phyloP scores from a whole-genome alignment of 2,113 vertebrate genomes.

The Sylvicapra grimmia region DNA sequence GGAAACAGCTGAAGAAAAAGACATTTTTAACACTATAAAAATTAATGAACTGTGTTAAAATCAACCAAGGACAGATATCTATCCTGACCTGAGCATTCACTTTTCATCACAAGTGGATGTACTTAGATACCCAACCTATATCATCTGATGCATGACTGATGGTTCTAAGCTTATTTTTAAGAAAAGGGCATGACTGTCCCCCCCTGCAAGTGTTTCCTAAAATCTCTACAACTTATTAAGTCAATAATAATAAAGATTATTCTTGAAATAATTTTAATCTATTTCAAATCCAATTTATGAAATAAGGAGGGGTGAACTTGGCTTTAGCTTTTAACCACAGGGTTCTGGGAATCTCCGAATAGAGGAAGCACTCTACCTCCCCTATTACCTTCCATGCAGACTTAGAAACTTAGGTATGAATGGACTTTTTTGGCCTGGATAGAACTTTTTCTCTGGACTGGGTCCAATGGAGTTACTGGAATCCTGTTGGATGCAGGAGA shows the following conservation, averaged over 20 bases:
- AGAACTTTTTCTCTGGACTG: neutral
- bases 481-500: neutral
- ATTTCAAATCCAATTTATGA: slow-evolving; percentile 22
- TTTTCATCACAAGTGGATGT: slow-evolving; percentile 17
- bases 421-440: neutral
- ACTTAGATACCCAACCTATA: neutral
- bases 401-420: neutral
- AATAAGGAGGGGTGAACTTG: neutral
- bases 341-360: neutral
- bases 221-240: neutral
- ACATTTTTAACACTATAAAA: slow-evolving; percentile 45
- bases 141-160: neutral
- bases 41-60: slow-evolving; percentile 40
- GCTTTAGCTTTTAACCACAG: neutral
- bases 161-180: neutral
- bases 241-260: slow-evolving; percentile 28
- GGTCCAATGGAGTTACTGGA: neutral
- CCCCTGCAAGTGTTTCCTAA: neutral
- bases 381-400: neutral
- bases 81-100: neutral
- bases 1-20: slow-evolving; percentile 40
- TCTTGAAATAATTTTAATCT: neutral
- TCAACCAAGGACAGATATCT: slow-evolving; percentile 38
- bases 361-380: neutral
- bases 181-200: neutral